Base-by-base conservation (phyloP, 2,797 vertebrate genomes). In the Rhinatrema bivittatum region DNA sequence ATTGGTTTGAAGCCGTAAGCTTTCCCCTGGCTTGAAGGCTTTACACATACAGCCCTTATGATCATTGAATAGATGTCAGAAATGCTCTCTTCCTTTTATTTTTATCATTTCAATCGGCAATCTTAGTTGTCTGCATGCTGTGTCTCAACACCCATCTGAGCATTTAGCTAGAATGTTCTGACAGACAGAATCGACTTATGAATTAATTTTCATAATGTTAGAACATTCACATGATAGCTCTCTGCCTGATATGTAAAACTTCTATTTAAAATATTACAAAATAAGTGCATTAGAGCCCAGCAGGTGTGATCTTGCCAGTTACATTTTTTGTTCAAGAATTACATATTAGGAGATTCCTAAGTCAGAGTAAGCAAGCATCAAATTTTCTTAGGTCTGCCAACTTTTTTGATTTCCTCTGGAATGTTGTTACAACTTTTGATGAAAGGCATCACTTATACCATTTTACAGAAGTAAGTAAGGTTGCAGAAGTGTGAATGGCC, bases 121-220 rank as follows among this genome's bases (percentile, higher is more conserved):
- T 75, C 74, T 76, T 61, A 31, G 53, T 48, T 31, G 42, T 35
- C 62, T 45, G 40, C 76, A 62, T 50, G 53, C 72, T 73, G 75
- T 66, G 69, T 46, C 36, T 70, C 58, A 62, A 79, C 65, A 56
- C 38, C 59, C 55, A 52, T 46, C 50, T 57, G 42, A 66, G 62
- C 62, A 58, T 56, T 82, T 70, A 78, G 68, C 60, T 66, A 59
- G 55, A 74, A 54, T 41, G 35, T 45, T 63, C 54, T 64, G 68
- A 67, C 50, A 73, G 65, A 70, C 16, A 64, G 41, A 56, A 42
- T 68, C 59, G 51, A 60, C 49, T 74, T 74, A 51, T 56, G 62
- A 75, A 79, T 76, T 71, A 59, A 75, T 79, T 82, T 74, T 62
- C 58, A 65, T 78, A 78, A 82, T 70, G 51, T 68, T 76, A 58